Evolutionary conservation across 2,113 vertebrate genomes (phyloP).

Genomic region (Raja brachyura): DNA sequence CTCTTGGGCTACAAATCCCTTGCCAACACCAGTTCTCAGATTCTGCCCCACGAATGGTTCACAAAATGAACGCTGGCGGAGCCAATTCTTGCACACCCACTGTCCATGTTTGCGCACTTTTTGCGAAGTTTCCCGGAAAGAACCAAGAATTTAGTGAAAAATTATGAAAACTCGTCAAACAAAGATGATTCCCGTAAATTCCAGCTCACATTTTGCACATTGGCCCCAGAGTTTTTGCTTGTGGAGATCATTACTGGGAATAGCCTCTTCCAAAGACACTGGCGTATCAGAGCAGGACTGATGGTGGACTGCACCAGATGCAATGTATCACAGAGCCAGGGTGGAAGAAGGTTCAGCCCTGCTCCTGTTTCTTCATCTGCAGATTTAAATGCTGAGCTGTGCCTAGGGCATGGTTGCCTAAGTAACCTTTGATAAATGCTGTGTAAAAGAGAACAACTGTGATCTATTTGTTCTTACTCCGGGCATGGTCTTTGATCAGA

Average conservation of each 20-base stretch:
- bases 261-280: no score
- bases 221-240: neutral
- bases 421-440: slow-evolving; percentile 17
- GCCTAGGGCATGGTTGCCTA: neutral
- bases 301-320: neutral
- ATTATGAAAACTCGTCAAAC: neutral
- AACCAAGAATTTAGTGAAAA: neutral
- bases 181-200: neutral
- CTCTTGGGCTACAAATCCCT: neutral
- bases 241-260: neutral
- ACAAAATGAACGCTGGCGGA: neutral
- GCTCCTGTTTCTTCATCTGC: neutral
- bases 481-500: slow-evolving; percentile 33
- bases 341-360: neutral
- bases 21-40: neutral
- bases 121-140: neutral
- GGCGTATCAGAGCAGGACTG: neutral
- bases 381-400: neutral
- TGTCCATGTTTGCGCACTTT: neutral
- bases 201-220: neutral
- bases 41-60: neutral
- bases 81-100: neutral
- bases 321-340: neutral
- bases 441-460: neutral
- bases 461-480: slow-evolving; percentile 21